Evolutionary conservation across 2,797 vertebrate genomes (phyloP).

Genomic region (Sebastes wilsoni): DNA sequence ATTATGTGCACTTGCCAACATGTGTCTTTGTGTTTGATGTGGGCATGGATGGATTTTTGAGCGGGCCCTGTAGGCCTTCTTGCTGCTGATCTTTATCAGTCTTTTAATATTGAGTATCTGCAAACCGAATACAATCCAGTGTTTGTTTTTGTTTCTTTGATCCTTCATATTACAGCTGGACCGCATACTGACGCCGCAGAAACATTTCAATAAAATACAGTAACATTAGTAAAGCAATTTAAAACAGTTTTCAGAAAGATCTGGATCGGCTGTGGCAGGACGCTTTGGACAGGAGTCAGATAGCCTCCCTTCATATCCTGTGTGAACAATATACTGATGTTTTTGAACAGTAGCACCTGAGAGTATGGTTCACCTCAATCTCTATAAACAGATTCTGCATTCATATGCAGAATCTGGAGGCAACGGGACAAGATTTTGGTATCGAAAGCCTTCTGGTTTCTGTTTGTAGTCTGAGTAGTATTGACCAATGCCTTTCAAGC

Average conservation of each 20-base stretch:
- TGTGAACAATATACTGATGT: neutral
- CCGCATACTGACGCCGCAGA: neutral
- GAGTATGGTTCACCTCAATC: neutral
- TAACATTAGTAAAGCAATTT: neutral
- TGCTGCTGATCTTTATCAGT: neutral
- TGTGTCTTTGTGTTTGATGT: slow-evolving; percentile 26
- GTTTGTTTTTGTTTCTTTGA: neutral
- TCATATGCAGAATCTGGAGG: neutral
- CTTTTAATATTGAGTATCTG: neutral
- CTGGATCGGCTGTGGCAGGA: neutral
- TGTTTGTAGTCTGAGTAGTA: neutral
- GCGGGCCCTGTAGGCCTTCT: neutral
- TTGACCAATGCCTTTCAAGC: neutral
- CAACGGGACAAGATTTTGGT: neutral
- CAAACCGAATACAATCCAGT: neutral
- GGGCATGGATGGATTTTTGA: slow-evolving; percentile 1
- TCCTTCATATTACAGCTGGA: neutral
- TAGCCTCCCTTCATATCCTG: neutral
- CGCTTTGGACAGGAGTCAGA: neutral
- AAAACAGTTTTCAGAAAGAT: neutral
- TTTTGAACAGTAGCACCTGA: neutral
- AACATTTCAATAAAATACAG: neutral
- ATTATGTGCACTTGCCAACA: slow-evolving; percentile 9
- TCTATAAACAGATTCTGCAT: neutral
- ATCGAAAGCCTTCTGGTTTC: neutral